Percentiles rank a stretch among this genome's conserved stretches.
These are phyloP conservation scores for Coptodon rendalli DNA, from an alignment of 2,113 vertebrate genomes.

Conservation along the genomic window DNA sequence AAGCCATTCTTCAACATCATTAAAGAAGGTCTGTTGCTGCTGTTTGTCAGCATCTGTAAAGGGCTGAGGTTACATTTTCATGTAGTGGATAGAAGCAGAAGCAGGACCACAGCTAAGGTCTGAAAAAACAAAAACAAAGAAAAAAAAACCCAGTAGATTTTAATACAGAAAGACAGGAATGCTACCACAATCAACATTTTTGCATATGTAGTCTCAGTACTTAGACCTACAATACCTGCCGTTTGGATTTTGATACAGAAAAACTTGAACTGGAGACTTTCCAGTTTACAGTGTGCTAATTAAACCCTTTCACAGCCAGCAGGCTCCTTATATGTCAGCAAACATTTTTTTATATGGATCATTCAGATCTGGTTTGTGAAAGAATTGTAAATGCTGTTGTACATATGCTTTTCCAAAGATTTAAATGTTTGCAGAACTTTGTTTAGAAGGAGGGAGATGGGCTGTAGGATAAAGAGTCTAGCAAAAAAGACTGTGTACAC, in stretches of 20 bases:
- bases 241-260: not conserved
- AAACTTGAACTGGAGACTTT: not conserved
- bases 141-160: rapidly evolving
- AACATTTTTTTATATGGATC: rapidly evolving
- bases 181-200: not conserved
- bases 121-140: not conserved
- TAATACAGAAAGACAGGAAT: not conserved
- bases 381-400: not conserved
- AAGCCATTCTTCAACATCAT: not conserved
- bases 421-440: not conserved
- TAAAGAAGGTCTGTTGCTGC: not conserved
- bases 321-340: not conserved
- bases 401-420: not conserved
- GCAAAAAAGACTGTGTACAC: rapidly evolving
- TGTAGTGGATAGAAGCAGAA: not conserved
- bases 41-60: not conserved
- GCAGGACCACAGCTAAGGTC: not conserved
- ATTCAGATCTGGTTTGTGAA: not conserved
- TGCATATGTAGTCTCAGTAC: not conserved
- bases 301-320: not conserved
- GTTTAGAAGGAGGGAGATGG: not conserved
- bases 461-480: not conserved
- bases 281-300: not conserved
- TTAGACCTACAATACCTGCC: not conserved
- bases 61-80: not conserved